Conservation (phyloP, 2,888 invertebrate species). For the Labia minor region DNA sequence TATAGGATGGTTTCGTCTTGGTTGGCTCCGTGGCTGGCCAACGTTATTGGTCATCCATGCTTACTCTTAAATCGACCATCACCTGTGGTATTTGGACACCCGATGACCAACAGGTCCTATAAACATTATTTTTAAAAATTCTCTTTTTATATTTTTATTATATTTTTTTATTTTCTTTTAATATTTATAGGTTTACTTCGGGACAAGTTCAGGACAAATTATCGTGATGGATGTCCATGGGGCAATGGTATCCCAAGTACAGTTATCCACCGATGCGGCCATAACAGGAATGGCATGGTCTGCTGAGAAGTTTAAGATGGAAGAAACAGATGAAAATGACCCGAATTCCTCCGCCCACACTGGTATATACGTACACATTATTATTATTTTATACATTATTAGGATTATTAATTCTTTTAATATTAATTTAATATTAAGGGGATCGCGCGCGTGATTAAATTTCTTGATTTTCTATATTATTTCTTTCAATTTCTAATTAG, state of each 20-base stretch:
- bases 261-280: constrained; percentile 71
- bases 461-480: too few relatives aligned
- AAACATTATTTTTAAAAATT: constrained; percentile 21
- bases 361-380: too few relatives aligned
- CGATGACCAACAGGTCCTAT: constrained; percentile 87
- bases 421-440: too few relatives aligned
- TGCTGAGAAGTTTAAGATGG: constrained; percentile 96
- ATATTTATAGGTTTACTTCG: constrained; percentile 72
- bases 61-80: constrained; percentile 85
- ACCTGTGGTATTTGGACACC: constrained; percentile 98
- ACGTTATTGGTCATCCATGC: constrained; percentile 95
- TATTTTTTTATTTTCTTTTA: too few relatives aligned
- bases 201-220: constrained; percentile 86
- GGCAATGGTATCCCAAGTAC: constrained; percentile 89
- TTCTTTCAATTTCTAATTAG: too few relatives aligned
- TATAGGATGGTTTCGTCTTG: constrained; percentile 90
- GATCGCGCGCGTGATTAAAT: too few relatives aligned
- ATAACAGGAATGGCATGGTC: constrained; percentile 93
- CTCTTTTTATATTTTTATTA: too few relatives aligned
- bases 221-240: constrained; percentile 96
- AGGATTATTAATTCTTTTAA: too few relatives aligned
- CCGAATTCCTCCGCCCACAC: constrained; percentile 26
- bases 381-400: too few relatives aligned
- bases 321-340: constrained; percentile 72
- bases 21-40: constrained; percentile 97